Base-by-base conservation (phyloP, 1,140 invertebrate genomes). In the Trichonephila clavipes region DNA sequence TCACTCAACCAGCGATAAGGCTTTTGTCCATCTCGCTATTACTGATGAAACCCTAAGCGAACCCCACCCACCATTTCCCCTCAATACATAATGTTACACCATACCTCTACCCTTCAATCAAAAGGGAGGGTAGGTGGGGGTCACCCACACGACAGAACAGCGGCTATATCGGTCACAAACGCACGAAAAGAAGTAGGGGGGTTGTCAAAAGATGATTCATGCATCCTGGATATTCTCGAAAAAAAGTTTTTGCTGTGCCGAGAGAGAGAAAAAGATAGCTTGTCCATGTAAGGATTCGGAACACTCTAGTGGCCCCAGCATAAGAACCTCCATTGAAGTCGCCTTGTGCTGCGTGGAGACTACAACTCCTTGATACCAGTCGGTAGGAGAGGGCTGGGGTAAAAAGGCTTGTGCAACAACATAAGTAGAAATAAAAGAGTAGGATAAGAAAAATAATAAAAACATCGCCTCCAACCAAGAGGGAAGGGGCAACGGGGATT, bases 161-260 rank as follows among this genome's bases (percentile, higher is more conserved):
- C 51, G 44, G 51, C 82, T 83, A 83, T 59, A 83, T 83, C 82
- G 82, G 82, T 51, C 82, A 58, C 82, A 83, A 51, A 83, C 82
- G 44, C 82, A 83, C 82, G 40, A 83, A 59, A 83, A 83, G 51
- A 51, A 51, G 72, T 21, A 83, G 14, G 34, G 82, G 82, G 82
- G 82, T 83, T 83, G 82, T 83, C 82, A 83, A 83, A 83, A 83
- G 82, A 83, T 83, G 82, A 83, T 83, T 83, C 82, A 83, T 83
- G 82, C 82, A 51, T 58, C 82, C 44, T 58, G 82, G 51, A 59
- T 83, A 77, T 77, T 77, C 72, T 34, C 28, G 16, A 34, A 77
- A 77, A 77, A 40, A 77, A 77, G 72, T 40, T 34, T 40, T 51
- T 51, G 51, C 51, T 51, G 51, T 51, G 51, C 51, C 51, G 51